Evolutionary conservation across 1,140 invertebrate genomes (phyloP), one percentile per base, ranked within the genome.

Genomic region (Papilio helenus): DNA sequence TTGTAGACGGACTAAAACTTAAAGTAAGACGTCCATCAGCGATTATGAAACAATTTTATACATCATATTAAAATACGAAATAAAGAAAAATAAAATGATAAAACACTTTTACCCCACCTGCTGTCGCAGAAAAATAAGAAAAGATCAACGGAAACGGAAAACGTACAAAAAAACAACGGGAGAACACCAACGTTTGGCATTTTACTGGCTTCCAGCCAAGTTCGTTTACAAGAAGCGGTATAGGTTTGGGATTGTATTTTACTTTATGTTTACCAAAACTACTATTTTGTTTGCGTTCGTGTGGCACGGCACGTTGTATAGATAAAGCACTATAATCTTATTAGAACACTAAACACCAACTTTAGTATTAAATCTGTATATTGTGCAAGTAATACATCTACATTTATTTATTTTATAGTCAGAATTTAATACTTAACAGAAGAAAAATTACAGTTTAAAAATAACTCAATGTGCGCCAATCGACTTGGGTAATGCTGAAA

Each of bases 101-200:
- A 72, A 72, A 68, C 61, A 68, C n/a, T 68, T 68, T 68, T 26
- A 3, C 61, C 61, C 61, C 61, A 68, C 61, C 61, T 68, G 61
- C 61, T 68, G 23, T 68, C 61, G 26, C 26, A 68, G 61, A 68
- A 42, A 72, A 72, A 72, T 42, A 72, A 42, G 34, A 23, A 72
- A 72, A 72, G 34, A 46, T 46, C 4, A 74, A 74, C 39, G 72
- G 44, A 74, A 74, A 74, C 72, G 39, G 44, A 74, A 74, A 74
- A 74, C 72, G 72, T 73, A 49, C 34, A 44, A 74, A 74, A 39
- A 49, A 46, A 46, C 20, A 23, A 74, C 72, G 23, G 26, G 26
- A 68, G 61, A 74, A 46, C 42, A 74, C 72, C 42, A 51, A 74
- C 72, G 72, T 20, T 74, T 74, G 72, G 42, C 72, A 49, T 74